Evolutionary conservation across 2,113 vertebrate genomes (phyloP).

Genomic region (Bubo blakistoni): DNA sequence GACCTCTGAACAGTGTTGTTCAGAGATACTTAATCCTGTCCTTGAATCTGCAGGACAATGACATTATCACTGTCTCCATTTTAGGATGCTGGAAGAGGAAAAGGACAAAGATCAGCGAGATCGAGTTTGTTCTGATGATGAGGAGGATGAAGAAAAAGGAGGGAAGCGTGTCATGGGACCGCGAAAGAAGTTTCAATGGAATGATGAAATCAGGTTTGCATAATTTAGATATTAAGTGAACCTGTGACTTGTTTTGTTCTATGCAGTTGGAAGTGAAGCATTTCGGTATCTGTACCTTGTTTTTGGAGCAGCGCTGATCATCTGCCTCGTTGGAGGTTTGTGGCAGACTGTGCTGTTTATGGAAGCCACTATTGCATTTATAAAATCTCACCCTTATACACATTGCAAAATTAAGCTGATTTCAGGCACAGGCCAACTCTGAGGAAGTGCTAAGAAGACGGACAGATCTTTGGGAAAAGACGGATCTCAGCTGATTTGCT

Average conservation of each 20-base stretch:
- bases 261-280: constrained; percentile 1
- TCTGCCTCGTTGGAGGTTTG: background rate
- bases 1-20: background rate
- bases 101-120: constrained; percentile 81
- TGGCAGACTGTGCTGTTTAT: background rate
- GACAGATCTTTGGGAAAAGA: background rate
- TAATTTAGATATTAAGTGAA: background rate
- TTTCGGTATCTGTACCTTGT: background rate
- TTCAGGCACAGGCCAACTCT: background rate
- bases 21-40: background rate
- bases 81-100: constrained; percentile 84
- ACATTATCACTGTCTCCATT: background rate
- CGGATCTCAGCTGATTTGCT: background rate
- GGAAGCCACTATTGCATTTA: background rate
- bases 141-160: constrained; percentile 82
- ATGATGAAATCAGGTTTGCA: constrained; percentile 88
- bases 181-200: constrained; percentile 93
- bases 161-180: constrained; percentile 81
- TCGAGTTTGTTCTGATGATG: constrained; percentile 79
- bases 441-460: background rate
- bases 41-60: background rate
- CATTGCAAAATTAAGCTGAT: background rate
- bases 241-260: background rate
- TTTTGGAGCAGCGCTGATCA: background rate
- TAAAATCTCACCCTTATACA: background rate